Evolutionary conservation across 2,113 vertebrate genomes (phyloP).

Genomic region (Cacatua alba): DNA sequence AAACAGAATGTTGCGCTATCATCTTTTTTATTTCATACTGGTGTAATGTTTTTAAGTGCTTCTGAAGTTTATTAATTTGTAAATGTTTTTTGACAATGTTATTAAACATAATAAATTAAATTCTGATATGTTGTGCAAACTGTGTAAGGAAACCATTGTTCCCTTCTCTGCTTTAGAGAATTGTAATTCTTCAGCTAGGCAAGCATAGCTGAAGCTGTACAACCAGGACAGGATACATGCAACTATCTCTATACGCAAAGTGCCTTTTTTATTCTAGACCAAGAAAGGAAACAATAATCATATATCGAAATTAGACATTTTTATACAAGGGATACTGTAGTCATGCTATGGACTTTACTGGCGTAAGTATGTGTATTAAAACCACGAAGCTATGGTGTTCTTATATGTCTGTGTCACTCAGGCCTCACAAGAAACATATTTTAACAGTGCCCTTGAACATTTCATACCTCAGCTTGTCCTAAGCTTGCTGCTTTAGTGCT

Average conservation of each 20-base stretch:
- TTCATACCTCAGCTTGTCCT: not conserved
- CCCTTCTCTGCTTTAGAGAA: not conserved
- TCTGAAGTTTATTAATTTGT: slow-evolving; percentile 4
- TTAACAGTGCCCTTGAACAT: not conserved
- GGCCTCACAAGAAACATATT: not conserved
- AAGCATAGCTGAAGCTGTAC: not conserved
- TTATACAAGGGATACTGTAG: not conserved
- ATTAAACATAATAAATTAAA: not conserved
- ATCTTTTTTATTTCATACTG: not conserved
- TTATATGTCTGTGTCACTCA: not conserved
- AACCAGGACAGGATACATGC: not conserved
- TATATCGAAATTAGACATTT: not conserved
- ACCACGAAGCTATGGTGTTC: not conserved
- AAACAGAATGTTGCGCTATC: not conserved
- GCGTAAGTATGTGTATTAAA: not conserved
- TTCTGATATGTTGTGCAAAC: not conserved
- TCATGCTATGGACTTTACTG: not conserved
- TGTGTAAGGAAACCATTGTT: not conserved
- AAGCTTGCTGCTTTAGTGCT: not conserved
- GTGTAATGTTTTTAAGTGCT: not conserved
- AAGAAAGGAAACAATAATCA: not conserved
- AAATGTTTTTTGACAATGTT: not conserved
- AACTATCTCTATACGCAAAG: not conserved
- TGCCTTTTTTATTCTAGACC: not conserved
- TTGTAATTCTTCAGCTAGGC: not conserved